Base-by-base conservation (phyloP, 2,113 vertebrate species). In the Rhodinocichla rosea region DNA sequence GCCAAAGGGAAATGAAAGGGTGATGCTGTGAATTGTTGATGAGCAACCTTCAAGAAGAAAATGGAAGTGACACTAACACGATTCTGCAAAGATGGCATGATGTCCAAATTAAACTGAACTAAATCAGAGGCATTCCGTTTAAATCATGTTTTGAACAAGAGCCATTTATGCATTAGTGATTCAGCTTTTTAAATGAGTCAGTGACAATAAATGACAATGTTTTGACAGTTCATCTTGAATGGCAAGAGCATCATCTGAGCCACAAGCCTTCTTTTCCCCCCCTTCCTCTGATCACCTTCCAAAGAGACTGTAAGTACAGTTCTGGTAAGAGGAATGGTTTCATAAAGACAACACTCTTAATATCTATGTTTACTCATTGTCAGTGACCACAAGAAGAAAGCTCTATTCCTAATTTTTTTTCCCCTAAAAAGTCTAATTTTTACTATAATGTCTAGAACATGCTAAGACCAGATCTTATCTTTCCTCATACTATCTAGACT, bases 141-240 rank as follows among this genome's bases (percentile, higher is more conserved):
- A 67, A 89, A 75, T 49, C 40, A 37, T 16, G 13, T 52, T 88
- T 71, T n/a, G 52, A 90, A 90, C 7, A 2, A 74, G 7, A 85
- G 19, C 11, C 37, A 79, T 76, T 92, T 91, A 63, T 69, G 52
- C 27, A 60, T 85, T 81, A 93, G 64, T 81, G 76, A 94, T 71
- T 83, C 15, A 9, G 56, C 53, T 83, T 94, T 88, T 90, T 71
- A 22, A 81, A 93, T 87, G 68, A 94, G 68, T 75, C 90, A 81
- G 68, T 91, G 85, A 81, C 68, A 88, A 93, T 40, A 95, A 86
- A 75, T 63, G 68, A 83, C 82, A 87, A 63, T 20, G 52, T 94
- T 95, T 86, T 88, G 82, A 88, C 88, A 88, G 40, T 52, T 81
- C 27, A 37, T 83, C 60, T 67, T 90, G 56, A 92, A 94, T 62